A percentile compares a stretch with the other conserved stretches of the same genome.
Evolutionary conservation across 2,113 vertebrate species (phyloP).

Genomic region (Gyps fulvus): DNA sequence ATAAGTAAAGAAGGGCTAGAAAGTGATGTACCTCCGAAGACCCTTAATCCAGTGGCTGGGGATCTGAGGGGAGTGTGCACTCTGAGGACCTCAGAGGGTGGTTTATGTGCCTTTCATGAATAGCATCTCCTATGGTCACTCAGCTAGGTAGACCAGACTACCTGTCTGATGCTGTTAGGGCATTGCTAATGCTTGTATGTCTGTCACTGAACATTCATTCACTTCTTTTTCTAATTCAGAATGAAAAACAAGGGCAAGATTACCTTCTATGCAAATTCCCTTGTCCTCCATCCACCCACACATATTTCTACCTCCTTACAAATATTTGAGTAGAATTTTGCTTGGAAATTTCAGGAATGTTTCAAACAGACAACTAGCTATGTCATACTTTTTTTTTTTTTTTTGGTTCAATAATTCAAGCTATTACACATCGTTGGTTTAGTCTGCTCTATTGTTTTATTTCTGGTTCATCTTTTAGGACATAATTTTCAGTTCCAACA

Average conservation of each 20-base stretch:
- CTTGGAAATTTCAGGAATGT: neutral
- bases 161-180: neutral
- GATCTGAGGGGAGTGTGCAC: rapidly evolving
- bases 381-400: neutral
- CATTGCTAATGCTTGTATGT: neutral
- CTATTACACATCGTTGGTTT: neutral
- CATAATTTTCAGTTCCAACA: constrained; percentile 7
- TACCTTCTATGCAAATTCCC: neutral
- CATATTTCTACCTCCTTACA: neutral
- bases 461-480: neutral
- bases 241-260: neutral
- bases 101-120: neutral
- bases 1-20: neutral
- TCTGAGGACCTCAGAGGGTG: neutral
- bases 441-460: neutral
- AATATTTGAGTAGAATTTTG: neutral
- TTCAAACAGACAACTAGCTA: neutral
- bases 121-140: neutral
- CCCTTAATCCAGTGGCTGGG: neutral
- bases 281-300: neutral
- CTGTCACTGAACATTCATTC: neutral
- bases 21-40: neutral
- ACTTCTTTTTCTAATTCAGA: neutral
- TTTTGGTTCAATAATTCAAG: neutral
- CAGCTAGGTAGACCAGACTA: neutral